Evolutionary conservation across 1,140 invertebrate species (phyloP).

Genomic region (Eueides isabella): DNA sequence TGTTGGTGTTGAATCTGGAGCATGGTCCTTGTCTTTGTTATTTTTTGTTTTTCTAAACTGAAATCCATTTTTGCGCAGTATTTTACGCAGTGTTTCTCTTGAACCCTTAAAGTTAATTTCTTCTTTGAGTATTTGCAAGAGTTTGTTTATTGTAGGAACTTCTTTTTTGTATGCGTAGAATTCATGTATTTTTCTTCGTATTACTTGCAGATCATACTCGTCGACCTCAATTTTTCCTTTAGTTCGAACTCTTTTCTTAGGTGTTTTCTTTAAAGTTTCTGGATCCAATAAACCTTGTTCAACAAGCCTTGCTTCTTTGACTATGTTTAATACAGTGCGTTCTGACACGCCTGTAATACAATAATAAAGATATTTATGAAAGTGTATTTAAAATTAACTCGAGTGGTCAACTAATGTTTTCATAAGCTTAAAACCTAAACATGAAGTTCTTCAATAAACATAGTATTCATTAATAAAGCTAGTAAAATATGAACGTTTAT

Average conservation of each 20-base stretch:
- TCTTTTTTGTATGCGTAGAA: conserved; percentile 78
- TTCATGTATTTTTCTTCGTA: conserved; percentile 72
- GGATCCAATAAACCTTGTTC: conserved; percentile 75
- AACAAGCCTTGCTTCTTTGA: conserved; percentile 69
- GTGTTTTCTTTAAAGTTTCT: conserved; percentile 67
- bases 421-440: background rate
- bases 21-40: conserved; percentile 70
- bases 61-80: conserved; percentile 74
- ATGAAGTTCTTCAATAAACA: background rate
- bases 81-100: conserved; percentile 69
- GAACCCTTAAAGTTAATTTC: conserved; percentile 77
- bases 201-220: conserved; percentile 75
- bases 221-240: conserved; percentile 77
- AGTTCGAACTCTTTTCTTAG: conserved; percentile 71
- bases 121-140: conserved; percentile 72
- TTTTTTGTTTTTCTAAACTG: conserved; percentile 76
- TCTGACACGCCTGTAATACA: conserved; percentile 65
- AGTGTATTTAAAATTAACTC: background rate
- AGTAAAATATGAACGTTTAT: background rate
- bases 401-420: background rate
- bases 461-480: background rate
- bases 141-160: conserved; percentile 74
- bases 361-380: conserved; percentile 27
- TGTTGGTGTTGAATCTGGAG: conserved; percentile 57
- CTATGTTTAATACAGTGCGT: conserved; percentile 71